Base-by-base conservation (phyloP, 2,113 vertebrate genomes). In the Channa maculata region DNA sequence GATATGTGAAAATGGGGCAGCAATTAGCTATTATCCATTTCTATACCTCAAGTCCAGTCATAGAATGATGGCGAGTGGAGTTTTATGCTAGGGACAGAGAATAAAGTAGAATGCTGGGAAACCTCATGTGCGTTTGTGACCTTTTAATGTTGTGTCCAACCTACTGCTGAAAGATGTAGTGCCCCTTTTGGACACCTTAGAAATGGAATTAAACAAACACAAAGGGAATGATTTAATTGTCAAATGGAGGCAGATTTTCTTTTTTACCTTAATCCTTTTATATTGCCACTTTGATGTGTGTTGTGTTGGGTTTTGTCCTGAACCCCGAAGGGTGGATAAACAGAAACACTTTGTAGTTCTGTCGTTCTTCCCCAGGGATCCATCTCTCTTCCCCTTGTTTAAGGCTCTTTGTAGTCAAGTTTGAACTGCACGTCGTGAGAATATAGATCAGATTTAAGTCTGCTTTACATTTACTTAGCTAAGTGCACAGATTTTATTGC, bases 61-160 rank as follows among this genome's bases (percentile, higher is more conserved):
- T 3, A 52, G 10, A 51, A 66, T 54, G n/a, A 14, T 64, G 38
- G 4, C 53, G 0, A 37, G 36, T 59, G 61, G 54, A 50, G 50
- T 61, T 78, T 58, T 10, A 64, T 71, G 65, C 57, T 62, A 8
- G 2, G 39, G 71, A 34, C 48, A 43, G 54, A 50, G 36, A 49
- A 73, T 59, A 49, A 52, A 55, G 73, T 45, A 8, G 6, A 6
- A 34, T 45, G 51, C 64, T 0, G 6, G 11, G 44, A 67, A 64
- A 69, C 46, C 15, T 75, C 63, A 48, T 77, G 67, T 46, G 38
- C 59, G 14, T 15, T 41, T 38, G 34, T 75, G 58, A 85, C 81
- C 83, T 88, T 84, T 82, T 74, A 86, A 77, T 73, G 53, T 41
- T 62, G 49, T 67, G 58, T 61, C 50, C 7, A 24, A 34, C 10